Base-by-base conservation (phyloP, 2,797 vertebrate genomes). In the Sebastes hubbsi region DNA sequence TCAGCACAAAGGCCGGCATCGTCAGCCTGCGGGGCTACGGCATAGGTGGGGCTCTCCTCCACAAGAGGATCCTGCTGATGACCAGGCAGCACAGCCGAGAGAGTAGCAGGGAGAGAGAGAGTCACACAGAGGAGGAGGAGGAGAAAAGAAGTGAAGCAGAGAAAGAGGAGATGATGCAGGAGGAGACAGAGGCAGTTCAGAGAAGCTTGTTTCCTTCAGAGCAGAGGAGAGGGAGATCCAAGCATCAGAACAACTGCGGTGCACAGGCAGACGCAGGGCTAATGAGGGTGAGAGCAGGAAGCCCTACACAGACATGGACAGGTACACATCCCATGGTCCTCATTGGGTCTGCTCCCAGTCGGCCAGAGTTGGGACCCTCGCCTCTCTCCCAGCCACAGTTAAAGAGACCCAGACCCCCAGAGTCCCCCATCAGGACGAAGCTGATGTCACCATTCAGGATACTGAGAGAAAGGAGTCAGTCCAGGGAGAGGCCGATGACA, bases 41-140 rank as follows among this genome's bases (percentile, higher is more conserved):
- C 95, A 99, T 99, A 99, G 98, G 98, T 98, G 97, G 97, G 97
- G 94, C 94, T 90, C 95, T 96, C 75, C 97, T 98, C 81, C 97
- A 97, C 91, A 97, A 96, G 95, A 96, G 91, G 94, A 96, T 98
- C 82, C 81, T 80, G 29, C 93, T 93, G 93, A 96, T 97, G 93
- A 98, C 97, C 88, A 75, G 69, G 14, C 88, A 91, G 87, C 63
- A 64, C 75, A 88, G 87, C 34, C 24, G 11, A 80, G 88, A 87
- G 32, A 65, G 76, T 32, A 81, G 77, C 81, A 87, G 83, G 67
- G 25, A 85, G 56, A 82, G 72, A 72, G 59, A 82, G 76, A 38
- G 5, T 63, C 36, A 76, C 62, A 2, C 9, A n/a, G 76, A 79
- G 36, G 72, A 75, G 22, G 29, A 30, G 34, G 65, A 72, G 20